Conservation (phyloP, 2,113 vertebrate species). For the Columba livia region DNA sequence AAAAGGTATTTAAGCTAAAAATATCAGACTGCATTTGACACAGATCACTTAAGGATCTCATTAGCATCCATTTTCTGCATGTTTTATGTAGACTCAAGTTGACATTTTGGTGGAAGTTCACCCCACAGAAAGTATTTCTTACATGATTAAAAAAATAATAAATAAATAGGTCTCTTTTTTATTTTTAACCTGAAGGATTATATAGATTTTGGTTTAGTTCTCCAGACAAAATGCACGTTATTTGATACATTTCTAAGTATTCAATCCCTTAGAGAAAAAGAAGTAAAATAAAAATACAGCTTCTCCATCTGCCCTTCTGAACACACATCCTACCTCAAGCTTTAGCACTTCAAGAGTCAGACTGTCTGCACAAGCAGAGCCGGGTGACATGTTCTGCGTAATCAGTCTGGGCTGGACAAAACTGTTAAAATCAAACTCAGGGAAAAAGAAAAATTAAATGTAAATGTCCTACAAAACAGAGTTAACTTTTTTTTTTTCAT, state of each 20-base stretch:
- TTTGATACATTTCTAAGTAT: not conserved
- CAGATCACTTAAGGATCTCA: not conserved
- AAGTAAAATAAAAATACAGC: not conserved
- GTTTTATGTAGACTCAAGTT: not conserved
- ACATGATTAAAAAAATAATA: not conserved
- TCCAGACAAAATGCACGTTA: not conserved
- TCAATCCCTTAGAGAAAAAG: not conserved
- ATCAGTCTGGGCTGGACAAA: not conserved
- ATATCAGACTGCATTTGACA: not conserved
- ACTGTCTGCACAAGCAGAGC: not conserved
- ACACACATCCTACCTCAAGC: not conserved
- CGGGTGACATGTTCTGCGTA: not conserved
- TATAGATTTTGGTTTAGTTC: not conserved
- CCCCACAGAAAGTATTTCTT: not conserved
- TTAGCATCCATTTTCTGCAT: not conserved
- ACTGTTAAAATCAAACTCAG: not conserved
- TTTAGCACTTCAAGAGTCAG: not conserved
- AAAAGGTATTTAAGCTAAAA: not conserved
- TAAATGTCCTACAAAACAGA: not conserved
- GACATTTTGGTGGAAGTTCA: not conserved
- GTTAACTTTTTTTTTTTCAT: not conserved
- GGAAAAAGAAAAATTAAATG: not conserved
- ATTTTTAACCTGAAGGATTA: not conserved
- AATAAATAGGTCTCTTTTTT: not conserved
- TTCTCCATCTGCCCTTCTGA: not conserved